These are phyloP conservation scores for Onychorhynchus coronatus DNA, from an alignment of 2,113 vertebrate species.

Conservation along the genomic window DNA sequence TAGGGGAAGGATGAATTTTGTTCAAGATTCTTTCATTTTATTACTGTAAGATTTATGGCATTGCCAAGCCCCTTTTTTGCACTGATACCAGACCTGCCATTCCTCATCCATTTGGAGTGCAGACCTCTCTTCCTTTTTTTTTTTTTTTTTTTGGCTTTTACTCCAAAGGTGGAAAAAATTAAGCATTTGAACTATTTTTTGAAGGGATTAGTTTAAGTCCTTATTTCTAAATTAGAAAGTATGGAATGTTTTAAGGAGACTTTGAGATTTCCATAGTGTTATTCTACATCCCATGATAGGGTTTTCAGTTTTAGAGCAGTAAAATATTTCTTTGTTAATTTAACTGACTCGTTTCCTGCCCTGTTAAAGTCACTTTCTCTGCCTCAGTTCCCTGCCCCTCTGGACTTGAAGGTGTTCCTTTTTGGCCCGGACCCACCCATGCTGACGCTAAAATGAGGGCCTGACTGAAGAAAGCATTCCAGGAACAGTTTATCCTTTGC, in stretches of 20 bases:
- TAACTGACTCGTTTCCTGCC: not conserved
- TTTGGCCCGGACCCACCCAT: not conserved
- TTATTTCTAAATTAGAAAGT: not conserved
- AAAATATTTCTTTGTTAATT: not conserved
- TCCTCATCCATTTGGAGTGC: not conserved
- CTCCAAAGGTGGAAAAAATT: not conserved
- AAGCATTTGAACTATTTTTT: not conserved
- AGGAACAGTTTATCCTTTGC: conserved; percentile 10
- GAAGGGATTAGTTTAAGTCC: not conserved
- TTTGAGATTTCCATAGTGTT: not conserved
- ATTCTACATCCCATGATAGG: not conserved
- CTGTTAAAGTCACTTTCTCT: not conserved
- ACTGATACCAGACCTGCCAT: conserved; percentile 32
- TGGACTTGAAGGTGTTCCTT: not conserved
- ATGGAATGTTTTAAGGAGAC: not conserved
- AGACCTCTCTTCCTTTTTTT: not conserved
- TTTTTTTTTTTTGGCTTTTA: conserved; percentile 29
- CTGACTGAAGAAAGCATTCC: not conserved
- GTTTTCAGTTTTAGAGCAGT: not conserved
- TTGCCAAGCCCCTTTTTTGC: conserved; percentile 22
- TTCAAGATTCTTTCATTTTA: conserved; percentile 38
- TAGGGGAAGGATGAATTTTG: conserved; percentile 16
- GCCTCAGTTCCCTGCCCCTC: not conserved
- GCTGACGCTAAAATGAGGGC: not conserved
- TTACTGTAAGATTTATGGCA: conserved; percentile 45